A percentile compares a stretch with the other conserved stretches of the same genome.
phyloP scores from a whole-genome alignment of 2,888 invertebrate genomes.

The Epinotia brunnichana region DNA sequence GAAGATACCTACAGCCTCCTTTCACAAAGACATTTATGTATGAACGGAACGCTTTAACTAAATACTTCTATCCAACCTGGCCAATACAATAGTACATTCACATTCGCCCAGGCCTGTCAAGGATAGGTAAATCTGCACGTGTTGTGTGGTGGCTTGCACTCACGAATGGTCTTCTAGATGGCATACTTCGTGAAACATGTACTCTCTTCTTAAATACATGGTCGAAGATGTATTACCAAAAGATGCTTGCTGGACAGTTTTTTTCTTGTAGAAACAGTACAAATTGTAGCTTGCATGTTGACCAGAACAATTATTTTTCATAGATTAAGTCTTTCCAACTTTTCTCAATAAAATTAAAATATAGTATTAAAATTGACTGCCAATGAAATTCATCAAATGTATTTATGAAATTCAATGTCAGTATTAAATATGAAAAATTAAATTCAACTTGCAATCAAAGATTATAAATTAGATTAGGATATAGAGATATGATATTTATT shows the following conservation, averaged over 20 bases:
- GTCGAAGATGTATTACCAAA: conserved; percentile 5
- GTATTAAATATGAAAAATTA: conserved; percentile 47
- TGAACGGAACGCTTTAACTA: too few species aligned
- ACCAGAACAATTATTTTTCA: conserved; percentile 36
- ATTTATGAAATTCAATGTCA: conserved; percentile 33
- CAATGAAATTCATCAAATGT: conserved; percentile 48
- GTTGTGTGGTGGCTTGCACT: background rate
- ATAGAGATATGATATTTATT: conserved; percentile 68
- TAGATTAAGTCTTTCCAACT: conserved; percentile 55
- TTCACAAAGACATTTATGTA: too few species aligned
- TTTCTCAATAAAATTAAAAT: conserved; percentile 56
- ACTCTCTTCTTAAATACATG: conserved; percentile 3
- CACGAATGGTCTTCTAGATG: conserved; percentile 11
- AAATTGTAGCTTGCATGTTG: conserved; percentile 30
- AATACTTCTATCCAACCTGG: too few species aligned
- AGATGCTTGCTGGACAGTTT: conserved; percentile 18
- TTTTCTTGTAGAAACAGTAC: conserved; percentile 20
- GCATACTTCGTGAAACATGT: conserved; percentile 15
- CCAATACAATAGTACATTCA: too few species aligned
- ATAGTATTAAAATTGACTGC: conserved; percentile 51
- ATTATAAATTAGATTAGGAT: conserved; percentile 64
- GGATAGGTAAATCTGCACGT: background rate
- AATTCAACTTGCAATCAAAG: conserved; percentile 55
- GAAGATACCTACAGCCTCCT: too few species aligned
- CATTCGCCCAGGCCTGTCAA: too few species aligned